Base-by-base conservation (phyloP, 2,113 vertebrate species). In the Clarias macrocephalus region DNA sequence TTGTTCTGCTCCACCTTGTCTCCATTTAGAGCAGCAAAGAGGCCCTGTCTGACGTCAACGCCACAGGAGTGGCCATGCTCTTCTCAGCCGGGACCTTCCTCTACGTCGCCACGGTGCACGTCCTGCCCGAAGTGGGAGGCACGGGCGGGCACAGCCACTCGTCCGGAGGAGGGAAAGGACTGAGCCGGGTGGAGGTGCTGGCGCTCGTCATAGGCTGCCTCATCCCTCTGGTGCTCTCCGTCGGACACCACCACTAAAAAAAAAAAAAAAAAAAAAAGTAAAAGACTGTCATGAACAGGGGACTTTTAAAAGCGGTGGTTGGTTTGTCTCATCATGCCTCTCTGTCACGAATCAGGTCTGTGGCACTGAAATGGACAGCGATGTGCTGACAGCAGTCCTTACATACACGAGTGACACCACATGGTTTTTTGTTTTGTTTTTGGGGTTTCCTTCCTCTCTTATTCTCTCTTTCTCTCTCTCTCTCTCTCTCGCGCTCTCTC, bases 41-140 rank as follows among this genome's bases (percentile, higher is more conserved):
- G 94, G 98, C 97, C 6, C 96, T 99, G 87, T 99, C 97, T 28
- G 95, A 99, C 88, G 95, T 99, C 90, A 99, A 98, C 70, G 98
- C 98, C 93, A 99, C 98, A 0, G 98, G 98, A 57, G 97, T 99
- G 68, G 98, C 98, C 91, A 99, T 99, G 98, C 96, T 99, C 57
- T 99, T 99, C 93, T 99, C 98, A 60, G 98, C 98, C 0, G 98
- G 98, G 87, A 99, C 98, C 89, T 99, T 99, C 94, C 96, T 99
- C 33, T 99, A 99, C 3, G 98, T 99, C 88, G 98, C 98, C 91
- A 99, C 98, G 9, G 98, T 99, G 54, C 98, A 99, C 0, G 98
- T 99, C 87, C 97, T 99, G 54, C 98, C 98, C 0, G 98, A 99
- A 93, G 98, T 99, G 68, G 98, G 98, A 15, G 98, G 98, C 56